These are phyloP conservation scores for Automeris io DNA, from an alignment of 2,888 invertebrate genomes.

Conservation along the genomic window DNA sequence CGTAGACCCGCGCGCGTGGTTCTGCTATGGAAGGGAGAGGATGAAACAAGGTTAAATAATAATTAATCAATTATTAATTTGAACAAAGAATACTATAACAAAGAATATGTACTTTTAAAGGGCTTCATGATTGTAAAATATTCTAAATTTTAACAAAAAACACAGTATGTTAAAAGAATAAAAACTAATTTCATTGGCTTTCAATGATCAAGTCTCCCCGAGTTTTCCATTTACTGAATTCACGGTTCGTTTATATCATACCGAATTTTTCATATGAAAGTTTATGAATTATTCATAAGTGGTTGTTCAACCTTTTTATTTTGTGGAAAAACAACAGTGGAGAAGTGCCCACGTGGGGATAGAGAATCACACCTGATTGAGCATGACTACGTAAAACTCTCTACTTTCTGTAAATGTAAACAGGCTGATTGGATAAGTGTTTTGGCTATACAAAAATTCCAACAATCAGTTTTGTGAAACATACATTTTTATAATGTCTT, in stretches of 20 bases:
- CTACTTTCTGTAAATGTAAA: no score
- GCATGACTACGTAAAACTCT: slow-evolving; percentile 22
- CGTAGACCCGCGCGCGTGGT: no score
- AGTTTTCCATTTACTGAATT: slow-evolving; percentile 28
- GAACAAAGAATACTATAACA: no score
- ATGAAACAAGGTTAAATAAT: no score
- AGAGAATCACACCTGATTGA: slow-evolving; percentile 19
- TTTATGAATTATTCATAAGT: slow-evolving; percentile 52
- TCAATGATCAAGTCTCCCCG: slow-evolving; percentile 5
- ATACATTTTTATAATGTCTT: no score
- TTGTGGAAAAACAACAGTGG: slow-evolving; percentile 26
- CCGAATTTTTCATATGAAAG: slow-evolving; percentile 42
- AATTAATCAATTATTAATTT: no score
- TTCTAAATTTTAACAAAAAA: background rate
- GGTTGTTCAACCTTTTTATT: slow-evolving; percentile 43
- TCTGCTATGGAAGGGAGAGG: no score
- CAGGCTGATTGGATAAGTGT: no score
- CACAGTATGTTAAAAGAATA: background rate
- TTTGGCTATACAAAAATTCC: no score
- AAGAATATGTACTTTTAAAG: no score
- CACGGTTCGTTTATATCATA: slow-evolving; percentile 52
- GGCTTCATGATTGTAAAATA: no score
- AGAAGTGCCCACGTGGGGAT: background rate
- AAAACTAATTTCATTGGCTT: slow-evolving; percentile 5
- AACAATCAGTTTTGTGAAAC: no score